Evolutionary conservation across 2,888 invertebrate genomes (phyloP).

Genomic region (Tenodera sinensis): DNA sequence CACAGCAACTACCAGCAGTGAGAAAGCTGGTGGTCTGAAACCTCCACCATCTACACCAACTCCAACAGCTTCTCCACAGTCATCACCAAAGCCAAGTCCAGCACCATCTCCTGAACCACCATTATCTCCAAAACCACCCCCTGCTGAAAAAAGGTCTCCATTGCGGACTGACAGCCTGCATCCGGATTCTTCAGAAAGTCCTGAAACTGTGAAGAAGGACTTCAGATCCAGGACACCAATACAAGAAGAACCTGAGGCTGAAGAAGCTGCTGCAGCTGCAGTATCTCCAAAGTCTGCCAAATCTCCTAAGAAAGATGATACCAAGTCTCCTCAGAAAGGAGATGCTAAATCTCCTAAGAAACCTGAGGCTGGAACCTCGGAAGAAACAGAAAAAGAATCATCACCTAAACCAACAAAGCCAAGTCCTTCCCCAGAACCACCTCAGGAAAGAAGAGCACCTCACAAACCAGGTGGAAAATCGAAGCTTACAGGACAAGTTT

Average conservation of each 20-base stretch:
- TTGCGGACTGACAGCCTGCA: neutral
- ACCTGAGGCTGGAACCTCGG: no score
- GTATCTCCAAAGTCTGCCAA: neutral
- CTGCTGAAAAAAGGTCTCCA: neutral
- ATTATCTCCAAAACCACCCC: neutral
- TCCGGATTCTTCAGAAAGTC: neutral
- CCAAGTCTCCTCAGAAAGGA: neutral
- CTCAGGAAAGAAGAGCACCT: conserved; percentile 38
- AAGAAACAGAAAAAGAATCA: no score
- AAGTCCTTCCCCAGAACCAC: neutral
- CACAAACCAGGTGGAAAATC: conserved; percentile 60
- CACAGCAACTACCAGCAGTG: neutral
- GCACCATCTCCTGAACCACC: neutral
- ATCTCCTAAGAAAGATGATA: neutral
- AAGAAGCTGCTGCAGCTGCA: conserved; percentile 38
- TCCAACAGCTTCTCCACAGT: neutral
- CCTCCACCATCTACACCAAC: neutral
- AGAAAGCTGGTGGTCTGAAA: neutral
- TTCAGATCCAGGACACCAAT: conserved; percentile 58
- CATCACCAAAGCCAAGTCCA: neutral
- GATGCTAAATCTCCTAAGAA: neutral
- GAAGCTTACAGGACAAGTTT: conserved; percentile 67
- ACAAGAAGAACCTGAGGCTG: conserved; percentile 54
- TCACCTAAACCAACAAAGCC: no score
- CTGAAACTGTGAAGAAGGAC: conserved; percentile 33